Percentiles rank a stretch among this genome's conserved stretches.
phyloP scores from a whole-genome alignment of 2,888 invertebrate genomes.

The Thecophora atra region DNA sequence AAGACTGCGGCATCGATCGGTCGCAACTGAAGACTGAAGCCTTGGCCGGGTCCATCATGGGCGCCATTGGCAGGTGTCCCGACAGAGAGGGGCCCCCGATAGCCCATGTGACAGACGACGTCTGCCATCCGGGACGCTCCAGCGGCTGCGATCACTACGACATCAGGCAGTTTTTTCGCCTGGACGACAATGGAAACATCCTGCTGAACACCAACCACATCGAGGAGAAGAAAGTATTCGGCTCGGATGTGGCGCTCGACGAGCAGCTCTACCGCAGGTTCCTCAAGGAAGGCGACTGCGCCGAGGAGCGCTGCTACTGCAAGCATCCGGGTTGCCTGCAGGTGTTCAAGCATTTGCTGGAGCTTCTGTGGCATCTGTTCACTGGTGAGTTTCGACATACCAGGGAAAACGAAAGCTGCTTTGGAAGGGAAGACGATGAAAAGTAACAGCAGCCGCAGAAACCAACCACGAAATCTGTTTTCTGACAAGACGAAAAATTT shows the following conservation, averaged over 20 bases:
- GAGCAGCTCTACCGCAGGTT: constrained; percentile 54
- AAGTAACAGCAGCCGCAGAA: neutral
- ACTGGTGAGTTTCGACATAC: constrained; percentile 53
- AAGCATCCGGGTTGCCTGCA: constrained; percentile 47
- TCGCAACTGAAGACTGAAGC: constrained; percentile 60
- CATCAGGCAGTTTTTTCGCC: constrained; percentile 64
- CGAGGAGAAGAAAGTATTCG: constrained; percentile 56
- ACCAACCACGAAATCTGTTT: too few species aligned
- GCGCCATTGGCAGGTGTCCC: constrained; percentile 60
- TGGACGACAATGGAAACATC: constrained; percentile 65
- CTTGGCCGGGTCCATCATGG: constrained; percentile 61
- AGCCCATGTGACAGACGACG: constrained; percentile 43
- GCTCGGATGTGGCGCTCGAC: constrained; percentile 50
- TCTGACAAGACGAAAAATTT: too few species aligned
- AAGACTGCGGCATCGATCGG: constrained; percentile 58
- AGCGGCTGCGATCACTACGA: constrained; percentile 61
- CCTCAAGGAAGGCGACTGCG: constrained; percentile 52
- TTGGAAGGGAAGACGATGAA: neutral
- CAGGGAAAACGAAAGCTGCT: too few species aligned
- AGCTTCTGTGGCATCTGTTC: constrained; percentile 52
- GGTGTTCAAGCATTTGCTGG: constrained; percentile 51
- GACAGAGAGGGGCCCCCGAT: constrained; percentile 45
- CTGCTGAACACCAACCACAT: constrained; percentile 61
- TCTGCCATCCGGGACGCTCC: constrained; percentile 46
- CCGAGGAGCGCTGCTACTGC: constrained; percentile 47